Percentiles rank a stretch among this genome's conserved stretches.
Evolutionary conservation across 2,797 vertebrate genomes (phyloP).

Genomic region (Cirrhinus mrigala): DNA sequence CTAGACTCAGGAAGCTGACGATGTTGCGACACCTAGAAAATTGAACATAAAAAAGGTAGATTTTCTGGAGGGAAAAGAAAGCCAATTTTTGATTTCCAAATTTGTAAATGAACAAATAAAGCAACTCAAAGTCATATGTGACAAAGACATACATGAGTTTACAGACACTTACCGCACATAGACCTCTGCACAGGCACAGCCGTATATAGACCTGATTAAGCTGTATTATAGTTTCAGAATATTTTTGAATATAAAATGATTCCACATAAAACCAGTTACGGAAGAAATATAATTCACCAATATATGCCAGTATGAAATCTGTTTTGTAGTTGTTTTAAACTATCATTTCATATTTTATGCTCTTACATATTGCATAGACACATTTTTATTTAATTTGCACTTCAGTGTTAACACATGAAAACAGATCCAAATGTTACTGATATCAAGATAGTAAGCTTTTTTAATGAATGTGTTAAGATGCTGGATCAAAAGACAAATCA

Average conservation of each 20-base stretch:
- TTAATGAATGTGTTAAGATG: neutral
- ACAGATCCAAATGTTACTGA: neutral
- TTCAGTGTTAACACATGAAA: neutral
- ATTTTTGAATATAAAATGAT: too few relatives aligned
- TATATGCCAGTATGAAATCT: neutral
- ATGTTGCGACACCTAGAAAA: slow-evolving; percentile 93
- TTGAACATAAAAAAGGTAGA: slow-evolving; percentile 95
- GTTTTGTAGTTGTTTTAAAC: neutral
- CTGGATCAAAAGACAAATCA: neutral
- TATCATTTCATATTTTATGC: neutral
- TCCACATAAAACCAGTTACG: slow-evolving; percentile 68
- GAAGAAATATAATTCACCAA: neutral
- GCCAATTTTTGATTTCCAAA: neutral
- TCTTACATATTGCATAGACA: neutral
- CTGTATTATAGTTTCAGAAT: too few relatives aligned
- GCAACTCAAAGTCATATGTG: neutral
- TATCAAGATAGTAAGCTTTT: neutral
- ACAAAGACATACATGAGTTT: neutral
- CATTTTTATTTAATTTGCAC: neutral
- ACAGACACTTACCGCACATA: slow-evolving; percentile 79
- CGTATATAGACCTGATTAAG: too few relatives aligned
- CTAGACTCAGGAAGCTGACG: slow-evolving; percentile 84
- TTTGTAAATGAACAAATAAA: neutral
- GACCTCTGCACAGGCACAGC: slow-evolving; percentile 87
- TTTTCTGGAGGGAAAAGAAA: slow-evolving; percentile 76